A percentile compares a stretch with the other conserved stretches of the same genome.
Conservation (phyloP, 2,797 vertebrate genomes). For the Anguilla obscura region DNA sequence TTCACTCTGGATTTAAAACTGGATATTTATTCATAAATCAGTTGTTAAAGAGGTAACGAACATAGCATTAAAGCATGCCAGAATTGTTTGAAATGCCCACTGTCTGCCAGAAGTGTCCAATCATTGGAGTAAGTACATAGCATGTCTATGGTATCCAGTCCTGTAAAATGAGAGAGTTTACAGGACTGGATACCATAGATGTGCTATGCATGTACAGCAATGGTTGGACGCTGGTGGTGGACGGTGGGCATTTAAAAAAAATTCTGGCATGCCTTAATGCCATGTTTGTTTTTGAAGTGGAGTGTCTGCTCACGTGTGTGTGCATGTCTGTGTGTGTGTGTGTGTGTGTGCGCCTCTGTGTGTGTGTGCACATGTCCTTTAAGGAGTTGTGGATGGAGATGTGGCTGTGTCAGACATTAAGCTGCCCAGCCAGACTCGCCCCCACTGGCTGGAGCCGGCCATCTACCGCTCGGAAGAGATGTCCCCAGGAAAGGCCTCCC, state of each 20-base stretch:
- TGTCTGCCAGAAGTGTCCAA: background rate
- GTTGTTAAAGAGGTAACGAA: background rate
- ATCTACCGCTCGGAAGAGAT: constrained; percentile 88
- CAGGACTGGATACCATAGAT: background rate
- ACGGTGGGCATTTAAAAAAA: background rate
- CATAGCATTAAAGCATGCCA: background rate
- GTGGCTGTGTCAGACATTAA: constrained; percentile 74
- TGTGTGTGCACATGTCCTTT: background rate
- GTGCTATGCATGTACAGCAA: background rate
- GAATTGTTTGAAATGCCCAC: background rate
- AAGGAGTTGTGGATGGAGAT: constrained; percentile 83
- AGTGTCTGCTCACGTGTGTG: background rate
- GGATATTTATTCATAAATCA: background rate
- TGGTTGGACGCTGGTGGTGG: background rate
- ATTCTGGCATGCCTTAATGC: background rate
- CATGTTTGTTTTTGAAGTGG: background rate
- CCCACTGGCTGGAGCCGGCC: constrained; percentile 93
- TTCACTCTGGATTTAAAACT: background rate
- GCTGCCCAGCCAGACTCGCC: constrained; percentile 82
- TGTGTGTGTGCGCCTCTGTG: background rate
- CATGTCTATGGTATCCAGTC: background rate
- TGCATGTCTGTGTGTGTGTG: background rate
- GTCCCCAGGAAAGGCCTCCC: constrained; percentile 68
- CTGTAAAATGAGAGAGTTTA: background rate
- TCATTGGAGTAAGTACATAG: background rate